Conservation (phyloP, 2,113 vertebrate species). For the Gymnobelideus leadbeateri region DNA sequence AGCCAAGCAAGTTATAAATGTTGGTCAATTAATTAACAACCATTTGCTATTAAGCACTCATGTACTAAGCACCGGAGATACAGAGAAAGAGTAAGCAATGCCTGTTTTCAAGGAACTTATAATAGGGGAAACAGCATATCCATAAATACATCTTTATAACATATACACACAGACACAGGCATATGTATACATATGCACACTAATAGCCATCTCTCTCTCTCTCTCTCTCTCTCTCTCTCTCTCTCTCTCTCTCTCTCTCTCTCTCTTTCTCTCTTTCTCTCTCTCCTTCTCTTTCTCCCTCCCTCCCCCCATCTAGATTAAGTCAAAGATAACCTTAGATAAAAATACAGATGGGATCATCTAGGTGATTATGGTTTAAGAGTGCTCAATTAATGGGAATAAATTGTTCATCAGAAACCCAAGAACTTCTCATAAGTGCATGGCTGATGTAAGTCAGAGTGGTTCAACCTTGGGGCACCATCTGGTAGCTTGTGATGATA, state of each 20-base stretch:
- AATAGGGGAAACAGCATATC: neutral
- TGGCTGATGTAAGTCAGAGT: neutral
- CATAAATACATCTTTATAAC: neutral
- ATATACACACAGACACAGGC: too few species aligned
- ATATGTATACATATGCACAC: too few species aligned
- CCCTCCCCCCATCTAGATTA: neutral
- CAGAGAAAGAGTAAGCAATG: neutral
- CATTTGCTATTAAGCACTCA: neutral
- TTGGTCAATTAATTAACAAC: neutral
- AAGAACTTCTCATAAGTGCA: neutral
- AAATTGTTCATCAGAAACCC: neutral
- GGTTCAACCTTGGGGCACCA: neutral
- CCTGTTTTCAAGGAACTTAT: neutral
- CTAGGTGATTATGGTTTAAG: neutral
- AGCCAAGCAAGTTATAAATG: neutral
- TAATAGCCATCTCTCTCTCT: too few species aligned
- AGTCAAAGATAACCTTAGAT: neutral
- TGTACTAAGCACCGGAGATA: neutral
- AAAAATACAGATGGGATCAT: neutral
- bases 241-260: too few species aligned
- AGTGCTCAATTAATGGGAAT: neutral
- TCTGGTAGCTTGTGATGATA: neutral
- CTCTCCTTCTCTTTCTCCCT: too few species aligned
- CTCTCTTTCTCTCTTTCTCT: too few species aligned
- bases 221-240: too few species aligned